Evolutionary conservation across 2,113 vertebrate species (phyloP), one percentile per base, ranked within the genome.

Genomic region (Poeciliopsis occidentalis): DNA sequence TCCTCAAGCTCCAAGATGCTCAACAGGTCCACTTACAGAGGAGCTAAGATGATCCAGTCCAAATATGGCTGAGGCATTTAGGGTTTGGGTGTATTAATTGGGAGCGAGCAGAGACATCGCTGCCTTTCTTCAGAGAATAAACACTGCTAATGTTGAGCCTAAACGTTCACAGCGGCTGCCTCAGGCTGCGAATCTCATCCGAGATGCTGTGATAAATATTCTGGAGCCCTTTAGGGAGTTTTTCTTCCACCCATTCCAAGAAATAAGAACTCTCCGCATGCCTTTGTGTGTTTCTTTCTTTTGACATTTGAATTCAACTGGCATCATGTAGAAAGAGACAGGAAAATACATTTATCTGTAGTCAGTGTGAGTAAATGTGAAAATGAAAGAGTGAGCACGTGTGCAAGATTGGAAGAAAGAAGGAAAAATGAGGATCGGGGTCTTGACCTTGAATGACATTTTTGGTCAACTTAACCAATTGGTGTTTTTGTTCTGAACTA

Each of bases 31-130:
- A 67, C 71, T 69, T 8, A 68, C 57, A 77, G 67, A 82, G 67
- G 47, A 79, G 85, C 88, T 90, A 79, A 89, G 69, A 88, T 81
- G 87, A 90, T 92, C 89, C 89, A 90, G 85, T 89, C 92, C 92
- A 90, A 89, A 94, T 92, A 93, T 87, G 92, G 93, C 65, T 64
- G 74, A 83, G 69, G 78, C 72, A 84, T 78, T 84, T 75, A 51
- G 74, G 61, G 44, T 76, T 87, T 65, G 67, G 76, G 13, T 83
- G 71, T 65, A 80, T 84, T 76, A 72, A 87, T 73, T 85, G 64
- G 13, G 2, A 67, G 57, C 22, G 19, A 76, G 47, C 67, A 4
- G 8, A 60, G 66, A 60, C 69, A 71, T 73, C 27, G 1, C 67
- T 67, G 57, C 7, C 47, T 71, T 57, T 71, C 77, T 24, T 39